These are phyloP conservation scores for Setipinna tenuifilis DNA, from an alignment of 2,797 vertebrate genomes.

Conservation along the genomic window DNA sequence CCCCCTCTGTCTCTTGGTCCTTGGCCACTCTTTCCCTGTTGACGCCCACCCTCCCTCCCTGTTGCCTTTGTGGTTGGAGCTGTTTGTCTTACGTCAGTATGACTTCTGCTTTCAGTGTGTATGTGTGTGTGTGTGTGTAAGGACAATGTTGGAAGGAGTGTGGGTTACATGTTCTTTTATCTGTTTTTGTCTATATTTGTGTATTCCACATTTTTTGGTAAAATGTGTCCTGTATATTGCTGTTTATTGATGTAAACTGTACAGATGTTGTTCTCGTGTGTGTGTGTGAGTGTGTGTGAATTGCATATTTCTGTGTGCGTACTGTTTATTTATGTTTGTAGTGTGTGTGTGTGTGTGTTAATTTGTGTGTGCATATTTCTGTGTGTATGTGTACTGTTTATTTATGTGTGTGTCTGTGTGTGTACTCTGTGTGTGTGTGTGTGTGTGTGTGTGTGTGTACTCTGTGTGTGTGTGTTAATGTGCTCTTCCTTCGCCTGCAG, in stretches of 20 bases:
- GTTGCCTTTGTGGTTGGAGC: constrained; percentile 34
- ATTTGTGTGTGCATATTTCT: too few relatives aligned
- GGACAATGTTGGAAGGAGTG: not conserved
- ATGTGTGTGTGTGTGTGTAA: not conserved
- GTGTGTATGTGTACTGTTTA: not conserved
- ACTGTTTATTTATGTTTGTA: not conserved
- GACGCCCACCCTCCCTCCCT: not conserved
- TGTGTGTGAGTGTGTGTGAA: too few relatives aligned
- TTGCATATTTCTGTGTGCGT: not conserved
- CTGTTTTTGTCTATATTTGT: constrained; percentile 1
- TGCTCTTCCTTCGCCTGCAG: constrained; percentile 61
- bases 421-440: too few relatives aligned
- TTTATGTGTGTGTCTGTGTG: not conserved
- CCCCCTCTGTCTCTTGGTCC: not conserved
- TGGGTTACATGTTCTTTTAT: not conserved
- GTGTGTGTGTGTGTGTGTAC: not conserved
- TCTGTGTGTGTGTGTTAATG: constrained; percentile 38
- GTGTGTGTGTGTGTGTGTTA: not conserved
- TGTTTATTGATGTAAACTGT: not conserved
- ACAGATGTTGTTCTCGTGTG: too few relatives aligned
- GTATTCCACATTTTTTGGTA: too few relatives aligned
- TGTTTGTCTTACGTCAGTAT: constrained; percentile 26
- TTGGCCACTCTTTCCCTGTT: constrained; percentile 16
- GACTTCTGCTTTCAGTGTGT: not conserved
- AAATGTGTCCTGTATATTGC: not conserved